phyloP scores from a whole-genome alignment of 2,113 vertebrate species.

The Paramormyrops kingsleyae region DNA sequence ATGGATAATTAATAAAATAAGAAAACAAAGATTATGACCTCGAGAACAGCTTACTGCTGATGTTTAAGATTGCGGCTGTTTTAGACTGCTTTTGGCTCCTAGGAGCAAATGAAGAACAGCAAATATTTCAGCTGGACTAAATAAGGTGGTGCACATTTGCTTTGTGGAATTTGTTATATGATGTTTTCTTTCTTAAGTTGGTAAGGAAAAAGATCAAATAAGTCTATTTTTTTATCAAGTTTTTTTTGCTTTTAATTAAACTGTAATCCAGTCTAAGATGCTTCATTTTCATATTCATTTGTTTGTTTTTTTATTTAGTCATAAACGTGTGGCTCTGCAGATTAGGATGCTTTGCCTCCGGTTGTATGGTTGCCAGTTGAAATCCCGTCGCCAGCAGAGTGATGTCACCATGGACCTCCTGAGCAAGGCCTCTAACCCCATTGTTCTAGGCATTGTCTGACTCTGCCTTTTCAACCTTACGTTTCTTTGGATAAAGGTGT shows the following conservation, averaged over 20 bases:
- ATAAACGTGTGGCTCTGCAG: background rate
- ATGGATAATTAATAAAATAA: background rate
- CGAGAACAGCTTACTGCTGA: background rate
- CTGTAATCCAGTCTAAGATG: background rate
- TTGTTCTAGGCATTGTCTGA: background rate
- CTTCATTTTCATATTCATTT: background rate
- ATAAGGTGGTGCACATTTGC: background rate
- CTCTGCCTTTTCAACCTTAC: background rate
- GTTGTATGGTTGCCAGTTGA: background rate
- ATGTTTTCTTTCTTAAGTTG: background rate
- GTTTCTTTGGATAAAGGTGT: background rate
- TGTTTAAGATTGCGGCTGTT: background rate
- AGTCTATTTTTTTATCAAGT: background rate
- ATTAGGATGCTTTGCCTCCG: background rate
- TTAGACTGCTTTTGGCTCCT: background rate
- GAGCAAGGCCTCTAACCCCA: background rate
- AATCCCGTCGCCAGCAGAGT: background rate
- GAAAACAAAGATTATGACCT: background rate
- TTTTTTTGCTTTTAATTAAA: background rate
- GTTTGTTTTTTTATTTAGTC: background rate
- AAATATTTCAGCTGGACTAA: background rate
- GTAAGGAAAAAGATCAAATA: background rate
- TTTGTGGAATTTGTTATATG: background rate
- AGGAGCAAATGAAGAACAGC: background rate
- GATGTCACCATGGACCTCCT: background rate